phyloP scores from a whole-genome alignment of 2,888 invertebrate genomes.

The Drosophila cognata region DNA sequence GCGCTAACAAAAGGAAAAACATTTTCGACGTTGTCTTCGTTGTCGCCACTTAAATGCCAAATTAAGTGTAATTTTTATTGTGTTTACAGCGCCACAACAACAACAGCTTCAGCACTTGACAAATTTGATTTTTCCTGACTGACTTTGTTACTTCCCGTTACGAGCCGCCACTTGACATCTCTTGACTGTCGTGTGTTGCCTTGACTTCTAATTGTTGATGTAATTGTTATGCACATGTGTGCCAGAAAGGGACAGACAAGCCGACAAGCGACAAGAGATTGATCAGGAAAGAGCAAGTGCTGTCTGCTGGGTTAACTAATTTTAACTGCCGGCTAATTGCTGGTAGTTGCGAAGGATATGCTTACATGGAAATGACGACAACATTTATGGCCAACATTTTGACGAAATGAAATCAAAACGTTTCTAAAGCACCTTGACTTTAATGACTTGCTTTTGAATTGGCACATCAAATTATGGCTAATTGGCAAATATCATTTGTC shows the following conservation, averaged over 20 bases:
- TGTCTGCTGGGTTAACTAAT: conserved; percentile 38
- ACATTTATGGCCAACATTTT: conserved; percentile 16
- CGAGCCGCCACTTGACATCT: conserved; percentile 15
- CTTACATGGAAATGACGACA: conserved; percentile 20
- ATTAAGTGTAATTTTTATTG: conserved; percentile 80
- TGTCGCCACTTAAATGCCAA: conserved; percentile 77
- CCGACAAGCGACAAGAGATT: not conserved
- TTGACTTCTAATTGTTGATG: conserved; percentile 61
- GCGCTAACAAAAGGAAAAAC: conserved; percentile 52
- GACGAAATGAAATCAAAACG: conserved; percentile 47
- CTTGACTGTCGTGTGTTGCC: conserved; percentile 44
- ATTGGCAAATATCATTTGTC: conserved; percentile 29
- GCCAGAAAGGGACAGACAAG: not conserved
- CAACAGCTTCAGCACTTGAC: conserved; percentile 59
- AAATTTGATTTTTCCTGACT: conserved; percentile 72
- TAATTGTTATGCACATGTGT: conserved; percentile 54
- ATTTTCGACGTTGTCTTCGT: conserved; percentile 35
- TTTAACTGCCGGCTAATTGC: conserved; percentile 58
- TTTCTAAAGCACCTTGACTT: conserved; percentile 4
- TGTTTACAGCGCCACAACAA: conserved; percentile 61
- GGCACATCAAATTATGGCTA: conserved; percentile 13
- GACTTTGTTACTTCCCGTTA: conserved; percentile 34
- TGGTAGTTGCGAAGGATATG: conserved; percentile 45
- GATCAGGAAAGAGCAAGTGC: conserved; percentile 2
- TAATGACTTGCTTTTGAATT: conserved; percentile 4